Evolutionary conservation across 2,113 vertebrate species (phyloP).

Genomic region (Dolichotis patagonum): DNA sequence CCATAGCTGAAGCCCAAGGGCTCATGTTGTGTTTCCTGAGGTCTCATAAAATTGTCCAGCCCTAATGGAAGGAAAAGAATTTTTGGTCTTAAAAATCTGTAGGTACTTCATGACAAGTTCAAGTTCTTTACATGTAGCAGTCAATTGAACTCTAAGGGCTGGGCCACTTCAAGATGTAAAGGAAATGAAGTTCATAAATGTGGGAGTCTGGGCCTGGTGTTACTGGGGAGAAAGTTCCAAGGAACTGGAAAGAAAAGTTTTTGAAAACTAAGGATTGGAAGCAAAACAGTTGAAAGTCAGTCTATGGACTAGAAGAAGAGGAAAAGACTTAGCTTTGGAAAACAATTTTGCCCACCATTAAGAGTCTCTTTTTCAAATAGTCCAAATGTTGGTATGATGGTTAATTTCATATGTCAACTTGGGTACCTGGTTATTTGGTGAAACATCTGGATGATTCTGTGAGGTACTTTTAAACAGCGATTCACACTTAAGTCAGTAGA

Average conservation of each 20-base stretch:
- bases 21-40: constrained; percentile 74
- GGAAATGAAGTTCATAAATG: constrained; percentile 74
- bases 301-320: neutral
- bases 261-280: neutral
- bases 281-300: neutral
- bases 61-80: constrained; percentile 63
- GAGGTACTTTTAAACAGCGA: neutral
- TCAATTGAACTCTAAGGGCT: constrained; percentile 39
- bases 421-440: neutral
- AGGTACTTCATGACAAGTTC: constrained; percentile 59
- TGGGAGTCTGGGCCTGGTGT: constrained; percentile 46
- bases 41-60: constrained; percentile 78
- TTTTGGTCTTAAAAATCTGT: constrained; percentile 51
- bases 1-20: constrained; percentile 63
- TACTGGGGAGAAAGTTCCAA: neutral
- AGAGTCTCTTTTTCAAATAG: neutral
- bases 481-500: neutral
- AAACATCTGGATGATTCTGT: neutral
- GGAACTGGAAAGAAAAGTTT: neutral
- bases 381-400: neutral
- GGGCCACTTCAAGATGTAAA: constrained; percentile 65
- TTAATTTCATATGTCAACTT: neutral
- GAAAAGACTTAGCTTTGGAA: neutral
- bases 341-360: neutral
- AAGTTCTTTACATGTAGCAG: constrained; percentile 57